Percentiles rank a stretch among this genome's conserved stretches.
Conservation (phyloP, 2,113 vertebrate genomes). For the Syrmaticus mikado region DNA sequence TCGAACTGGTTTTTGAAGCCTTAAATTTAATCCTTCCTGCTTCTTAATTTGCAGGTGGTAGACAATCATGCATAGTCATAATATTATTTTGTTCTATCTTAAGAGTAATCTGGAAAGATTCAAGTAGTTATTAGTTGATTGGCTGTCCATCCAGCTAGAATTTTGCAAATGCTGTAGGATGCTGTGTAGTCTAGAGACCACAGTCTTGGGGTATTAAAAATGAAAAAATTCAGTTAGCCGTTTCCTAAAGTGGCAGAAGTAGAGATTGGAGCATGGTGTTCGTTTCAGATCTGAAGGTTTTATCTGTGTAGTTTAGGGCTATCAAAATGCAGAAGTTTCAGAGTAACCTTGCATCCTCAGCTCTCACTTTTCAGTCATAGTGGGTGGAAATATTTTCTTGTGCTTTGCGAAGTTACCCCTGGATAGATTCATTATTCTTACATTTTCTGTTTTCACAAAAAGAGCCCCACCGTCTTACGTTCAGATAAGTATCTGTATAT, state of each 20-base stretch:
- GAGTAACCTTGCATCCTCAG: not conserved
- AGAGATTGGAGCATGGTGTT: not conserved
- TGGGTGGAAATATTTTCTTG: not conserved
- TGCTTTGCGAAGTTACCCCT: not conserved
- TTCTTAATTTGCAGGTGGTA: not conserved
- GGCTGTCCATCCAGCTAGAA: slow-evolving; percentile 9
- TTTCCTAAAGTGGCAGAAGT: not conserved
- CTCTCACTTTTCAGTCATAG: not conserved
- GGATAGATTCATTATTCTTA: not conserved
- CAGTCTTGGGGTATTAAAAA: not conserved
- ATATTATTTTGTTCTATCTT: not conserved
- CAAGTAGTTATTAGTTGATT: not conserved
- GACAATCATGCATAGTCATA: not conserved
- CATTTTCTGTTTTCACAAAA: not conserved
- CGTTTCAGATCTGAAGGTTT: not conserved
- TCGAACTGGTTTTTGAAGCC: not conserved
- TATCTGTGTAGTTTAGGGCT: not conserved
- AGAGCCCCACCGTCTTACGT: not conserved
- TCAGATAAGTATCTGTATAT: not conserved
- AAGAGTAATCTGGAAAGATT: slow-evolving; percentile 14
- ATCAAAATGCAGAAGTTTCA: not conserved
- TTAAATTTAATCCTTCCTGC: not conserved
- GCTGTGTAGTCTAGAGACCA: not conserved
- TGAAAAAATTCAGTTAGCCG: not conserved
- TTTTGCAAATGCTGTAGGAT: slow-evolving; percentile 21